Conservation (phyloP, 2,888 invertebrate genomes). For the Clostera curtula region DNA sequence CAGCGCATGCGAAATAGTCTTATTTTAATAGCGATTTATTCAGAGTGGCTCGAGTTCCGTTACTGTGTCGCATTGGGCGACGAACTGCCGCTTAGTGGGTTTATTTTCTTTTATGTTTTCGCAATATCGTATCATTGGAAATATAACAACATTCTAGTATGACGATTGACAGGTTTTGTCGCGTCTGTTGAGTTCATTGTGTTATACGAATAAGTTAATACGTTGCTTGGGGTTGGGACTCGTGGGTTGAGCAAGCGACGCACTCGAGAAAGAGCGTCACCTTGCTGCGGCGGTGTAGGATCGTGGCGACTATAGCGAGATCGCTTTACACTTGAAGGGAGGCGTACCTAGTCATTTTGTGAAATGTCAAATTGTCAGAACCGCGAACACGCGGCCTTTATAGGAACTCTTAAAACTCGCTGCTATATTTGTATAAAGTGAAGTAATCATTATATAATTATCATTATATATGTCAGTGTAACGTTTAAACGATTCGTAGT, state of each 20-base stretch:
- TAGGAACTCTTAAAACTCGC: constrained; percentile 86
- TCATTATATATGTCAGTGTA: constrained; percentile 69
- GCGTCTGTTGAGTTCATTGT: constrained; percentile 49
- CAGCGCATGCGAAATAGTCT: constrained; percentile 45
- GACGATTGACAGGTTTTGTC: constrained; percentile 30
- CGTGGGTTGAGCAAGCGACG: constrained; percentile 20
- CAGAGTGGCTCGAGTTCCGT: constrained; percentile 73
- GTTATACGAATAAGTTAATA: constrained; percentile 53
- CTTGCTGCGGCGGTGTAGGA: no score
- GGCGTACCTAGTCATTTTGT: constrained; percentile 74
- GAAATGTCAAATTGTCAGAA: constrained; percentile 71
- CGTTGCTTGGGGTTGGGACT: constrained; percentile 27
- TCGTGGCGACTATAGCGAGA: no score
- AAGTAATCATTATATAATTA: constrained; percentile 71
- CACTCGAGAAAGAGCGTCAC: constrained; percentile 31
- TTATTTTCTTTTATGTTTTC: constrained; percentile 12
- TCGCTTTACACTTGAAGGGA: constrained; percentile 43
- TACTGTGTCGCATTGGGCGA: constrained; percentile 56
- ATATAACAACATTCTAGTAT: constrained; percentile 49
- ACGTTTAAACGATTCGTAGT: constrained; percentile 66
- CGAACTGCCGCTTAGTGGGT: constrained; percentile 40
- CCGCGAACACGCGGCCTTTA: constrained; percentile 73
- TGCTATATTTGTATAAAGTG: constrained; percentile 82
- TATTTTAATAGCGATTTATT: constrained; percentile 56
- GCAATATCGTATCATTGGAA: constrained; percentile 32